Evolutionary conservation across 1,140 invertebrate species (phyloP), one percentile per base, ranked within the genome.

Genomic region (Brachionus sp.): DNA sequence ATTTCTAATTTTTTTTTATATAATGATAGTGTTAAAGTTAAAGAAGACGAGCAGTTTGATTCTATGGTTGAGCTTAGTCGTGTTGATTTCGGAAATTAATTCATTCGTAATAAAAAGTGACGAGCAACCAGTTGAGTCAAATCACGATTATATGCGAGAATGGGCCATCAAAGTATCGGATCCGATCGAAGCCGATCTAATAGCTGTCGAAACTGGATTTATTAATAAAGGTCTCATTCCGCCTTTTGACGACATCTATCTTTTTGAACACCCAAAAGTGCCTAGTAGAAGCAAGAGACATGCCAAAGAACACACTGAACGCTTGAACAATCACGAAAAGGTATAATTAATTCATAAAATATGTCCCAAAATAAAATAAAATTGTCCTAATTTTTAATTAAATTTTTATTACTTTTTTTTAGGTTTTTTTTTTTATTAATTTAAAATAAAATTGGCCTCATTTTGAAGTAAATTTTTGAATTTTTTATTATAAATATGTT

Each of bases 311-410:
- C 57, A 66, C 23, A 82, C 80, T 33, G 62, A 82, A 23, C 39
- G 57, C 39, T 35, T 82, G 9, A 66, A 44, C 23, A 66, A 82
- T 44, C 80, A 82, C 66, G 80, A 82, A 82, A 82, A 82, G 44
- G 50, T 78, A 73, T 44, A 57, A 57, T 57, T 57, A 19, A 57
- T 25, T 57, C 19, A 53, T 16, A 50, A 50, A 50, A 50, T 29
- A 50, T 50, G 16, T 2, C 44, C 13, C 44, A 50, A 16, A 13
- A 5, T 16, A 46, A 3, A 46, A n/a, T 13, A 50, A 50, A 25
- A 19, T 25, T 23, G 19, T 19, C 19, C 19, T 19, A 57, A 19
- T 25, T 57, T n/a, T 57, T 57, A 23, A 19, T 7, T 19, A 57
- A 57, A 23, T 57, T 19, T 57, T 57, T 57, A 57, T 57, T 57